Evolutionary conservation across 2,797 vertebrate genomes (phyloP).

Genomic region (Uromys caudimaculatus): DNA sequence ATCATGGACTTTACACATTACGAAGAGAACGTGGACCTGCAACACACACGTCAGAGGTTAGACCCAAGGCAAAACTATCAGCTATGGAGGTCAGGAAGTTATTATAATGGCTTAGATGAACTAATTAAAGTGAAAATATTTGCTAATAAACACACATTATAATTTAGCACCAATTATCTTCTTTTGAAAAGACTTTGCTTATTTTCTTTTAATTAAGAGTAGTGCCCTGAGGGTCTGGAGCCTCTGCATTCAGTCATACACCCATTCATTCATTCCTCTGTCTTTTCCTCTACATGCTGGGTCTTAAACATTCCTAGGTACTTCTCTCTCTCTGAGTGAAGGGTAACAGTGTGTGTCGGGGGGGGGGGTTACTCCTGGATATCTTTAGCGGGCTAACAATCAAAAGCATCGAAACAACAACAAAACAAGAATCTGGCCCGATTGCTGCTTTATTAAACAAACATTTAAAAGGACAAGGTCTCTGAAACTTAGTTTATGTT

Average conservation of each 20-base stretch:
- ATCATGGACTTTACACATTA: neutral
- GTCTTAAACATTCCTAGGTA: neutral
- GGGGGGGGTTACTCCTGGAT: neutral
- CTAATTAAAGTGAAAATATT: constrained; percentile 42
- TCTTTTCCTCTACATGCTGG: neutral
- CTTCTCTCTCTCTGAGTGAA: neutral
- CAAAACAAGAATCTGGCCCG: neutral
- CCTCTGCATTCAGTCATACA: neutral
- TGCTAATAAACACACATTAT: constrained; percentile 23
- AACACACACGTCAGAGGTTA: neutral
- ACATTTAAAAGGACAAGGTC: neutral
- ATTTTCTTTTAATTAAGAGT: neutral
- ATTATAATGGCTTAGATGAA: constrained; percentile 9
- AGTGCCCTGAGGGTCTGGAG: neutral
- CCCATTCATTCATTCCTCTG: no score
- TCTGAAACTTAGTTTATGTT: neutral
- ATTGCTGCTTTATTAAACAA: constrained; percentile 9
- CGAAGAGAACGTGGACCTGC: neutral
- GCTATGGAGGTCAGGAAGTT: constrained; percentile 11
- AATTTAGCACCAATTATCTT: constrained; percentile 35
- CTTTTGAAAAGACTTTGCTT: constrained; percentile 4
- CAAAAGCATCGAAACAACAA: neutral
- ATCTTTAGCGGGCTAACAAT: neutral
- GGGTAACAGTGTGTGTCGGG: no score
- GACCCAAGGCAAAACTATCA: constrained; percentile 22